Evolutionary conservation across 1,140 invertebrate genomes (phyloP).

Genomic region (Octopus sinensis): DNA sequence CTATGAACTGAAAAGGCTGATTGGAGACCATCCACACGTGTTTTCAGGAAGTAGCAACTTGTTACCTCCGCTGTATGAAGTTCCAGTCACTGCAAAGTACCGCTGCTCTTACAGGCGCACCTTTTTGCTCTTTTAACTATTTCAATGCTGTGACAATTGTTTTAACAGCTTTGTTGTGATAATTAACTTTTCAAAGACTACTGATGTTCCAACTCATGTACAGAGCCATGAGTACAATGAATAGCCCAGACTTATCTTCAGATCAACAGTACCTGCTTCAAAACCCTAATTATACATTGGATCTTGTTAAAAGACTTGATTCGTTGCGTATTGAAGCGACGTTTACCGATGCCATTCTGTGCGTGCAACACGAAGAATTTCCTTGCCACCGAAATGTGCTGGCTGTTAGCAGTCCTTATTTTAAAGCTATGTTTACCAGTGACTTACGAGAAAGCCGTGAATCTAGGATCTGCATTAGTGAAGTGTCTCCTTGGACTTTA

Average conservation of each 20-base stretch:
- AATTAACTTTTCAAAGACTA: too few species aligned
- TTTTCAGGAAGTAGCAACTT: too few species aligned
- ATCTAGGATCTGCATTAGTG: constrained; percentile 51
- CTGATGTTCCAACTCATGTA: too few species aligned
- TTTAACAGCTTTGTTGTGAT: too few species aligned
- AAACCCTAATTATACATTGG: constrained; percentile 40
- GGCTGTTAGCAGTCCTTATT: constrained; percentile 58
- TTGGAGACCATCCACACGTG: too few species aligned
- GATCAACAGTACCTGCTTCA: constrained; percentile 32
- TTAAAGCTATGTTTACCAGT: constrained; percentile 60
- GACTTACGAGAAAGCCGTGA: constrained; percentile 55
- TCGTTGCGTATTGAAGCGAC: constrained; percentile 38
- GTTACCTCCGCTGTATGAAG: too few species aligned
- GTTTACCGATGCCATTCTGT: constrained; percentile 54
- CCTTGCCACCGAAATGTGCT: constrained; percentile 58
- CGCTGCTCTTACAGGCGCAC: too few species aligned
- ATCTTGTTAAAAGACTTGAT: constrained; percentile 48
- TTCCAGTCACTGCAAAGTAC: too few species aligned
- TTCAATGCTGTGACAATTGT: too few species aligned
- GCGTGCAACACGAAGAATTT: constrained; percentile 54
- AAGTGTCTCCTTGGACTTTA: constrained; percentile 57
- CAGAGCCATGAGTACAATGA: background rate
- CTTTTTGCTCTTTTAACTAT: too few species aligned
- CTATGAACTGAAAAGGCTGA: too few species aligned
- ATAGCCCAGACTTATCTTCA: background rate